These are phyloP conservation scores for Synergus laeviventris DNA, from an alignment of 2,888 invertebrate species.

Conservation along the genomic window DNA sequence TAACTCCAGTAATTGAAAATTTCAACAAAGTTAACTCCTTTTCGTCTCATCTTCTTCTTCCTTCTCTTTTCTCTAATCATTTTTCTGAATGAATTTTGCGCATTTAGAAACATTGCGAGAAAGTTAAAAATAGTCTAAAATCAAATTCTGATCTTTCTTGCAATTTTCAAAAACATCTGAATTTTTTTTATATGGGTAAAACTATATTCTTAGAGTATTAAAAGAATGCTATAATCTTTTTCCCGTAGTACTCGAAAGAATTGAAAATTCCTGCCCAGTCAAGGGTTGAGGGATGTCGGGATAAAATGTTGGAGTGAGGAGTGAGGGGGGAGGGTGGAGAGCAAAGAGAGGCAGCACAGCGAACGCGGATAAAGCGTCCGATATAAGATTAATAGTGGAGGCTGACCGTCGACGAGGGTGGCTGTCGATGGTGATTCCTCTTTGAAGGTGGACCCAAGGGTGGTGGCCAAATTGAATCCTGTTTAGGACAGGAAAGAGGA, in stretches of 20 bases:
- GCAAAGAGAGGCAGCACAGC: slow-evolving; percentile 47
- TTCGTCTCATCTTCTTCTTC: background rate
- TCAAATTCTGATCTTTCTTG: background rate
- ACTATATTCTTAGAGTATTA: slow-evolving; percentile 25
- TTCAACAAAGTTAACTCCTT: background rate
- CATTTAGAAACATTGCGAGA: too few species aligned
- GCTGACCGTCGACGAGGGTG: slow-evolving; percentile 66
- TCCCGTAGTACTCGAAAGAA: slow-evolving; percentile 62
- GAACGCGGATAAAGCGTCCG: slow-evolving; percentile 73
- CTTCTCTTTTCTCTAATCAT: too few species aligned
- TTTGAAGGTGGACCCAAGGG: slow-evolving; percentile 74
- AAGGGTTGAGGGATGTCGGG: slow-evolving; percentile 60
- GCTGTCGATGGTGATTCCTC: slow-evolving; percentile 72
- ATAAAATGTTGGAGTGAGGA: slow-evolving; percentile 46
- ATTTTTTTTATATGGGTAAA: too few species aligned
- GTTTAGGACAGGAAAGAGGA: slow-evolving; percentile 71
- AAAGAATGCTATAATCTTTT: slow-evolving; percentile 53
- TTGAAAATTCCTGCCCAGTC: slow-evolving; percentile 70
- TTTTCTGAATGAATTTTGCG: too few species aligned
- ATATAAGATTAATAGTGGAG: slow-evolving; percentile 76
- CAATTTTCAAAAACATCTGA: too few species aligned
- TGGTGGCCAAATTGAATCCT: slow-evolving; percentile 75
- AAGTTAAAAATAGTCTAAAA: too few species aligned
- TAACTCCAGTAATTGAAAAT: background rate
- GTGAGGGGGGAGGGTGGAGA: slow-evolving; percentile 46